These are phyloP conservation scores for Adelognathus sp. DNA, from an alignment of 2,888 invertebrate genomes.

Conservation along the genomic window DNA sequence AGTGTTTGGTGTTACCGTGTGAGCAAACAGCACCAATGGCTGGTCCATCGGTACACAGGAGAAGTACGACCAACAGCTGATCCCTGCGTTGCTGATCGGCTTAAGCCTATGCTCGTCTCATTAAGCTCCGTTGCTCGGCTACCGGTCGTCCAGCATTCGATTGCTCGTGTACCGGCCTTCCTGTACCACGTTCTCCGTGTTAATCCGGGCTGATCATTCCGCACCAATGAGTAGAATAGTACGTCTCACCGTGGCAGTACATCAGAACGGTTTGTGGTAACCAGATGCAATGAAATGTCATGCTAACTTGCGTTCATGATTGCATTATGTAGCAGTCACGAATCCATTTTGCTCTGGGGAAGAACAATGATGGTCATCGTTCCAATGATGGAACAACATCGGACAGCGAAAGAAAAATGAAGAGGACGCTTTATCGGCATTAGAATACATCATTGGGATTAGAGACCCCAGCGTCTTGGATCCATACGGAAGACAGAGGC, in stretches of 20 bases:
- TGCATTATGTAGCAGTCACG: background rate
- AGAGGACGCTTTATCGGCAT: too few relatives aligned
- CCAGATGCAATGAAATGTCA: background rate
- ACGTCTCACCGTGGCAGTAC: background rate
- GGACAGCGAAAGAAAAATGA: too few relatives aligned
- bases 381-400: too few relatives aligned
- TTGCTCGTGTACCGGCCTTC: background rate
- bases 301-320: background rate
- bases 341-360: background rate
- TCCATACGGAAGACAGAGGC: background rate
- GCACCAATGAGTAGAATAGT: slow-evolving; percentile 12
- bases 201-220: slow-evolving; percentile 27
- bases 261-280: background rate
- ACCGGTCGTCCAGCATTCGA: background rate
- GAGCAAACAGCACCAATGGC: slow-evolving; percentile 20
- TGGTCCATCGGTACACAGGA: background rate
- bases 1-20: slow-evolving; percentile 50
- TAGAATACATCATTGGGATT: too few relatives aligned
- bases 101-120: slow-evolving; percentile 42
- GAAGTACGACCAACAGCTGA: slow-evolving; percentile 28
- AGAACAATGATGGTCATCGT: background rate
- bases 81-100: slow-evolving; percentile 41
- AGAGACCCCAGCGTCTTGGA: too few relatives aligned
- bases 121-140: slow-evolving; percentile 25
- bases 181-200: slow-evolving; percentile 8